Evolutionary conservation across 2,888 invertebrate species (phyloP), one percentile per base, ranked within the genome.

Genomic region (Drosophila parthenogenetica): DNA sequence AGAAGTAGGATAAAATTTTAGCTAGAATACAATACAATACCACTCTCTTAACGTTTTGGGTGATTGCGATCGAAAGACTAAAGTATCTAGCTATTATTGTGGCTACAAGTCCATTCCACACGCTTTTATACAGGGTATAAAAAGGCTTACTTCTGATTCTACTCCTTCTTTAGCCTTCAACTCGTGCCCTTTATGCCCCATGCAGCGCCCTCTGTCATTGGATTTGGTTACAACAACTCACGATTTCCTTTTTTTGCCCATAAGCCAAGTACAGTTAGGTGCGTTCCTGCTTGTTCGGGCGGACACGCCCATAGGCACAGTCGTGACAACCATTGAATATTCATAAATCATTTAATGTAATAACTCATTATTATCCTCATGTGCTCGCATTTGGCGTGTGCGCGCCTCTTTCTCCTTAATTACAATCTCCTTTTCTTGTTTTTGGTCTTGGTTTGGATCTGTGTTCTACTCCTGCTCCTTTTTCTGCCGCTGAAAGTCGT

Each of bases 341-440:
- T 84, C 84, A 85, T 85, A 85, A 88, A 88, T 85, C 89, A 86
- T 63, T 67, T 55, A 45, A 49, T 57, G 88, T 62, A 85, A 87
- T 83, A 83, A 87, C 88, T 82, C 86, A 86, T 35, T 29, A 29
- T 88, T 88, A 82, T 75, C 42, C 29, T 29, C 67, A 35, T 60
- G 35, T 45, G 48, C 32, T 54, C 29, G 29, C 37, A 42, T 10
- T 73, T 66, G 72, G 64, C 67, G 49, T 69, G 71, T 76, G 66
- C 71, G 45, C 25, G 19, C 5, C 35, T 43, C 29, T 29, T 32
- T 48, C n/a, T 13, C 11, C 35, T 43, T 10, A 54, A 32, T 54
- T 54, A 32, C 46, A 35, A 17, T 17, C 49, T 25, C n/a, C 29
- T 4, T 16, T n/a, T 13, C 29, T 5, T 13, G 2, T n/a, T 13